Percentiles rank a stretch among this genome's conserved stretches.
Evolutionary conservation across 2,797 vertebrate genomes (phyloP).

Genomic region (Glyptemys insculpta): DNA sequence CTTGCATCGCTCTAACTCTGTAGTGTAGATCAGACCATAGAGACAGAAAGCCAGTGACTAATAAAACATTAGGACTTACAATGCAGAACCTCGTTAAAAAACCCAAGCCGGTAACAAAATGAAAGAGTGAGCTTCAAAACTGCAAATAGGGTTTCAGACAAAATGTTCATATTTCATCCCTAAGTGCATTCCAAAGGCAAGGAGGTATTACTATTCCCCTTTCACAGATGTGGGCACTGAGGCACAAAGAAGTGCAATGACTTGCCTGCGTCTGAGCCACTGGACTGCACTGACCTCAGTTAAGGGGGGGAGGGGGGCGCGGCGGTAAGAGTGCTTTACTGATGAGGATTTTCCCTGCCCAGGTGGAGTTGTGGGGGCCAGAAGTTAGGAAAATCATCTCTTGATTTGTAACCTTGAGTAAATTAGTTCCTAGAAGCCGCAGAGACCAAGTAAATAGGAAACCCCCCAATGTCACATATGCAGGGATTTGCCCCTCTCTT

Average conservation of each 20-base stretch:
- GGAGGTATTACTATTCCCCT: neutral
- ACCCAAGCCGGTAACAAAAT: conserved; percentile 19
- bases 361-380: neutral
- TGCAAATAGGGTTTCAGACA: conserved; percentile 42
- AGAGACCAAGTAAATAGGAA: neutral
- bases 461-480: neutral
- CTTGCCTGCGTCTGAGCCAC: neutral
- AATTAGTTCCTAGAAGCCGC: neutral
- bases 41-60: neutral
- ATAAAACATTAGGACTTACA: conserved; percentile 21
- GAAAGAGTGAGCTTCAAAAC: conserved; percentile 22
- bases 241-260: neutral
- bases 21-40: neutral
- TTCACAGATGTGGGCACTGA: neutral
- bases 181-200: neutral
- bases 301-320: neutral
- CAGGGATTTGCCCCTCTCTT: neutral
- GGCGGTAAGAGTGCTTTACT: neutral
- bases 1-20: neutral
- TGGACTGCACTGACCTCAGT: neutral
- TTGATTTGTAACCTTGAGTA: neutral
- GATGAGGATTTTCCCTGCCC: neutral
- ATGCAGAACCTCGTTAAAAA: conserved; percentile 38
- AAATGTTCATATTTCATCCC: neutral
- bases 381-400: neutral